Conservation (phyloP, 2,113 vertebrate species). For the Coturnix japonica region DNA sequence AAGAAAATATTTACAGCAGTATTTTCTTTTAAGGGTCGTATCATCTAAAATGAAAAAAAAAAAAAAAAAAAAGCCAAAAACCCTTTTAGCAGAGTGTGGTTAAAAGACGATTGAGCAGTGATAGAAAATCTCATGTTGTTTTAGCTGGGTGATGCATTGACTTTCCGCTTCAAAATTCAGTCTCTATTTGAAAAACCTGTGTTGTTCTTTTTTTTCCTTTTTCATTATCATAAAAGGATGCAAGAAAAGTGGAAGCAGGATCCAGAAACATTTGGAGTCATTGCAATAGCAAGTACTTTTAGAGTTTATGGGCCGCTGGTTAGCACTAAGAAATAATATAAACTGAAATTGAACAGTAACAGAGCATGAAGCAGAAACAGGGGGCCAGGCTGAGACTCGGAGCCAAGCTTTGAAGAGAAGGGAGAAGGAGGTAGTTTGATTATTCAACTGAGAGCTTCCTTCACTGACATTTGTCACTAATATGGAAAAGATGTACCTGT, state of each 20-base stretch:
- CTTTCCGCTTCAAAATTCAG: background rate
- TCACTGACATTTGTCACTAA: no score
- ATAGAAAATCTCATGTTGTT: background rate
- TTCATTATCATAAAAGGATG: background rate
- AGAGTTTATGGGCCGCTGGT: conserved; percentile 4
- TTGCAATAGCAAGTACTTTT: no score
- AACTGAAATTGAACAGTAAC: background rate
- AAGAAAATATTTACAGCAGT: background rate
- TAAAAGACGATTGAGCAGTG: background rate
- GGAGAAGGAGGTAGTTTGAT: background rate
- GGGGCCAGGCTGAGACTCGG: background rate
- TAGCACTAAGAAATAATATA: background rate
- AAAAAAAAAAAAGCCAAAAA: background rate
- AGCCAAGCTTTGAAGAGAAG: background rate
- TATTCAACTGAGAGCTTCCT: background rate
- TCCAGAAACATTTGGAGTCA: background rate
- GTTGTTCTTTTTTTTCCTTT: background rate
- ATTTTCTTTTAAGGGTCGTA: background rate
- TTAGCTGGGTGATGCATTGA: background rate
- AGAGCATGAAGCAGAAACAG: background rate
- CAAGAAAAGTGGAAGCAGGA: background rate
- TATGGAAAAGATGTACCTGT: no score
- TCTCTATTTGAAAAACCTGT: background rate
- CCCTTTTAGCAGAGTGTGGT: background rate
- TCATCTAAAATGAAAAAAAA: background rate